phyloP scores from a whole-genome alignment of 2,888 invertebrate species.

The Morpho deidamia region DNA sequence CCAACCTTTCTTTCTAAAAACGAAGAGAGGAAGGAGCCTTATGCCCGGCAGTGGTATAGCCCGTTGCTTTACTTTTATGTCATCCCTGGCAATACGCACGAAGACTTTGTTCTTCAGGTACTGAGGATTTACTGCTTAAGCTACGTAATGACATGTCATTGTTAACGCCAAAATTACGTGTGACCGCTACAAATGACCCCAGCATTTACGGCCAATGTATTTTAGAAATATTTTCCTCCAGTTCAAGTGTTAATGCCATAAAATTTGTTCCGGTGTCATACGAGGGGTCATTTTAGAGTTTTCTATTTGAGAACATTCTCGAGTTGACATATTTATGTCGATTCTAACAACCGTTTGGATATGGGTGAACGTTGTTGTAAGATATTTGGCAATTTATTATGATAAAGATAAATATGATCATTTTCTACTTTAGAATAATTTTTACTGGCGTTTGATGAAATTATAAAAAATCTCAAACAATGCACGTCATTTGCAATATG shows the following conservation, averaged over 20 bases:
- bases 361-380: background rate
- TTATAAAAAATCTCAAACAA: no score
- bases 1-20: no score
- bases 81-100: no score
- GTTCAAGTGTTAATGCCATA: constrained; percentile 65
- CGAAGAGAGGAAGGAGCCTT: no score
- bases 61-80: no score
- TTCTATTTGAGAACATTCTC: constrained; percentile 16
- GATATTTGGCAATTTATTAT: background rate
- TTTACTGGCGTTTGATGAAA: no score
- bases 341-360: constrained; percentile 7
- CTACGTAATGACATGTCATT: constrained; percentile 20
- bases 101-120: no score
- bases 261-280: constrained; percentile 58
- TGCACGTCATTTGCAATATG: no score
- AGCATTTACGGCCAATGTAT: constrained; percentile 69
- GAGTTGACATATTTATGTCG: constrained; percentile 23
- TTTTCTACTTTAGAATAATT: no score
- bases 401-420: no score
- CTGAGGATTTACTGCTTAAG: no score
- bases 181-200: constrained; percentile 65
- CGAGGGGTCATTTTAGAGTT: constrained; percentile 58
- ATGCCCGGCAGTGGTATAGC: no score
- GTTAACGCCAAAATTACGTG: constrained; percentile 55
- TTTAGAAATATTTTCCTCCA: constrained; percentile 59